Conservation (phyloP, 2,797 vertebrate genomes). For the Crenuchus spilurus region DNA sequence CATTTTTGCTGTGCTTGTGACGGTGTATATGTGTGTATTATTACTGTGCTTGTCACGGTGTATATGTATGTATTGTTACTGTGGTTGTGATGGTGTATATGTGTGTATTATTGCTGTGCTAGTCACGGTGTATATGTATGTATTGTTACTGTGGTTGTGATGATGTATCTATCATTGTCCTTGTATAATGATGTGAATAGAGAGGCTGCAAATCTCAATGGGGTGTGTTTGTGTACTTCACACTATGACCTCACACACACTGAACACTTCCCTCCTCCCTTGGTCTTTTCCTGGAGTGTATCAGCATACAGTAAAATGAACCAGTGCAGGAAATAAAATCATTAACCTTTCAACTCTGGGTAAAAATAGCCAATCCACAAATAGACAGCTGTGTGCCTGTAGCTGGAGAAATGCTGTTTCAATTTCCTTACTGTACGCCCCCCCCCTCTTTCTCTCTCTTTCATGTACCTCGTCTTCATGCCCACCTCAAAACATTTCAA, state of each 20-base stretch:
- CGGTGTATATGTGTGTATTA: too few relatives aligned
- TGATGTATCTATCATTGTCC: too few relatives aligned
- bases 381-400: conserved; percentile 46
- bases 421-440: conserved; percentile 18
- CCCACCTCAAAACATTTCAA: conserved; percentile 43
- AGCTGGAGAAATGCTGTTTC: conserved; percentile 30
- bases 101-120: too few relatives aligned
- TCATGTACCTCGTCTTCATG: conserved; percentile 21
- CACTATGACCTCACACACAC: not conserved
- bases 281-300: conserved; percentile 27
- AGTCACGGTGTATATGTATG: too few relatives aligned
- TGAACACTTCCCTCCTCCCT: conserved; percentile 2
- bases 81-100: too few relatives aligned
- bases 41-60: too few relatives aligned
- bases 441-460: not conserved
- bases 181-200: conserved; percentile 6
- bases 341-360: conserved; percentile 57
- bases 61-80: not conserved
- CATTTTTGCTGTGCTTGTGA: too few relatives aligned
- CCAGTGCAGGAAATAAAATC: conserved; percentile 56
- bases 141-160: too few relatives aligned
- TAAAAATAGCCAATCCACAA: conserved; percentile 60
- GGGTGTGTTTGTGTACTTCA: not conserved
- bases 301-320: conserved; percentile 55
- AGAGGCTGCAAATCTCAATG: not conserved